phyloP scores from a whole-genome alignment of 2,113 vertebrate genomes.

The Balaenoptera acutorostrata region DNA sequence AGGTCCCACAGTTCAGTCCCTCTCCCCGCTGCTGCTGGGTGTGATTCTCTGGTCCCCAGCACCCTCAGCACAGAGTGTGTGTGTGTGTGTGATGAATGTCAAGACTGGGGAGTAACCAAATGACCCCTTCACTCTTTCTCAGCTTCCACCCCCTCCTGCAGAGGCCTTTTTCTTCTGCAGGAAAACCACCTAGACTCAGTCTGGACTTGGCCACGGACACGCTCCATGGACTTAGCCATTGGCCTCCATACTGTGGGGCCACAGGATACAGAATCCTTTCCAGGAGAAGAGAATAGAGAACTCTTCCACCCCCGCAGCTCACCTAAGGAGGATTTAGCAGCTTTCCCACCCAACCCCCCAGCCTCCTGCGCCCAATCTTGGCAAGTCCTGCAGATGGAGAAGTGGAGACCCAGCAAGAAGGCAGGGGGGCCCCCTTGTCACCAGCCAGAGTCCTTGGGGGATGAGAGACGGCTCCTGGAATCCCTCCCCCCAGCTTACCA shows the following conservation, averaged over 20 bases:
- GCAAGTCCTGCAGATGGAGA: neutral
- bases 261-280: neutral
- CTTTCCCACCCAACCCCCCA: neutral
- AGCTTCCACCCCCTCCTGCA: neutral
- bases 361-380: neutral
- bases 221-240: neutral
- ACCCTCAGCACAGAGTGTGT: neutral
- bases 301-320: neutral
- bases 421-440: neutral
- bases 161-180: neutral
- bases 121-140: neutral
- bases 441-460: neutral
- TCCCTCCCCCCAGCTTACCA: neutral
- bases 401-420: neutral
- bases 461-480: neutral
- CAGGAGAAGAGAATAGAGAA: neutral
- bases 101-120: neutral
- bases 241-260: neutral
- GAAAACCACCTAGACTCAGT: neutral
- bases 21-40: fast-evolving
- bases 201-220: neutral
- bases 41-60: neutral
- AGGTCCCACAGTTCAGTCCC: neutral
- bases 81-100: neutral
- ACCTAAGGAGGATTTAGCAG: neutral